phyloP scores from a whole-genome alignment of 2,888 invertebrate genomes.

The Catocala nupta region DNA sequence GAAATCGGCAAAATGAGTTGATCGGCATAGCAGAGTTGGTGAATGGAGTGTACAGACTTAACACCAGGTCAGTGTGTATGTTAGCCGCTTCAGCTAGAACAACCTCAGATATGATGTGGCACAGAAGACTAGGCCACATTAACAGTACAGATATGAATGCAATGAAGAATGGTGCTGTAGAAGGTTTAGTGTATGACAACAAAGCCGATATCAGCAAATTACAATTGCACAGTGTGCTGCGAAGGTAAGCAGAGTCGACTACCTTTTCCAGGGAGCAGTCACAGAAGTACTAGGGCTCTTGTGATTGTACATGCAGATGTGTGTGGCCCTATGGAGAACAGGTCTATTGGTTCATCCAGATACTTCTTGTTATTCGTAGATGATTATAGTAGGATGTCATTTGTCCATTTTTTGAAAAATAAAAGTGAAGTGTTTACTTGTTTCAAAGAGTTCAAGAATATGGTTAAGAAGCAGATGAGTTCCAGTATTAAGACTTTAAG shows the following conservation, averaged over 20 bases:
- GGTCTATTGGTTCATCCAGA: neutral
- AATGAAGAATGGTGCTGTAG: conserved; percentile 1
- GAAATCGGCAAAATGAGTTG: conserved; percentile 5
- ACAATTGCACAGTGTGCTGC: conserved; percentile 5
- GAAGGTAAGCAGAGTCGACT: conserved; percentile 4
- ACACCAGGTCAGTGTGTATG: neutral
- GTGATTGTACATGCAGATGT: conserved; percentile 4
- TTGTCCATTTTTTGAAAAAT: neutral
- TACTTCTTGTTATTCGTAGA: conserved; percentile 9
- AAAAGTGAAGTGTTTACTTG: neutral
- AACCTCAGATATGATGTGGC: neutral
- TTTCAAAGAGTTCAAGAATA: neutral
- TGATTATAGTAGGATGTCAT: conserved; percentile 5
- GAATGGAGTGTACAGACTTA: conserved; percentile 5
- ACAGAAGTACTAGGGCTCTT: neutral
- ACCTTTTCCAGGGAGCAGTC: neutral
- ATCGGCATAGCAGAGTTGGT: conserved; percentile 6
- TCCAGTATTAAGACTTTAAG: neutral
- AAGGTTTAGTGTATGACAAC: neutral
- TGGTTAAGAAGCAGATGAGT: conserved; percentile 6
- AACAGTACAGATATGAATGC: conserved; percentile 2
- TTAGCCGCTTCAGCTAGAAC: neutral
- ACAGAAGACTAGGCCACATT: conserved; percentile 7
- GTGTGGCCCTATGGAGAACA: neutral
- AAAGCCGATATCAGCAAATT: neutral